Base-by-base conservation (phyloP, 2,888 invertebrate species). In the Dryomyza anilis region DNA sequence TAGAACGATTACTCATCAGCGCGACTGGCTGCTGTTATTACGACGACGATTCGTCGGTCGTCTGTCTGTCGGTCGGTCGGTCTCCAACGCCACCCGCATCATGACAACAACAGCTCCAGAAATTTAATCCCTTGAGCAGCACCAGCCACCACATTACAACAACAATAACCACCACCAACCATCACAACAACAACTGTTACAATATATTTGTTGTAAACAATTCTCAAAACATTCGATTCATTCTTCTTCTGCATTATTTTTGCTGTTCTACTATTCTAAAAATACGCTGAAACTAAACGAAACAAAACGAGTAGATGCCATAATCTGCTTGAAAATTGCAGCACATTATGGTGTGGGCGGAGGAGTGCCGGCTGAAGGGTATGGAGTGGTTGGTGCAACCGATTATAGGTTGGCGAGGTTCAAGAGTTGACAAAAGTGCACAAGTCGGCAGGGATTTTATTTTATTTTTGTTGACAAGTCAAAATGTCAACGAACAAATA, bases 91-190 rank as follows among this genome's bases (percentile, higher is more conserved):
- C 48, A 48, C 48, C 59, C 59, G 16, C 57, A 27, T 27, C 12
- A 50, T 27, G 50, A n/a, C n/a, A n/a, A n/a, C n/a, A 21, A 3
- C 19, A 16, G 21, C 56, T 10, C 39, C 3, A 30, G 59, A 59
- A 59, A 59, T 48, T 59, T 48, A 48, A 59, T 59, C 59, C 48
- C 59, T 59, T 59, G 33, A 48, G 21, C 25, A 48, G 21, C 16
- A 48, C 21, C 23, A 48, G 21, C 25, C n/a, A 10, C 14, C 48
- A 21, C 14, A 48, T n/a, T 21, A 48, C 48, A 48, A 48, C 45
- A 45, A 45, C n/a, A 7, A 45, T 16, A 45, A 46, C 19, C 50
- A 27, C 10, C 50, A 50, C 23, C 2, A 50, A 5, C 48, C 21
- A 55, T 16, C 33, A 55, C 33, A 21, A 56, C 56, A 56, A 56